These are phyloP conservation scores for Scelioninae gen. 2 DNA, from an alignment of 2,888 invertebrate species.

Conservation along the genomic window DNA sequence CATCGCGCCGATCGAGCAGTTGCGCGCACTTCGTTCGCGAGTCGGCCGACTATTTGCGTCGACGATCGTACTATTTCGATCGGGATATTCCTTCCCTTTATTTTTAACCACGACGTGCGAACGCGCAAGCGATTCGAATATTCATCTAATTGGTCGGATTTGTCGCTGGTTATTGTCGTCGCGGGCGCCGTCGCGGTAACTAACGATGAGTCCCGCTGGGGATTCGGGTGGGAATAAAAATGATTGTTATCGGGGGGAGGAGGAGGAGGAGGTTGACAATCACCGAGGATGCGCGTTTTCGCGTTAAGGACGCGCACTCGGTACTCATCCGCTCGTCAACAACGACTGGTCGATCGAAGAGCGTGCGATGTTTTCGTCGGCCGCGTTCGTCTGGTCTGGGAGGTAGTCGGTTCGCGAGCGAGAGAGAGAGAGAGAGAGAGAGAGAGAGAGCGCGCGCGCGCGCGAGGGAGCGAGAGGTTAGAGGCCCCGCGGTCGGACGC, in stretches of 20 bases:
- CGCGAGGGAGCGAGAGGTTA: slow-evolving; percentile 24
- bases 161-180: no score
- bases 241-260: neutral
- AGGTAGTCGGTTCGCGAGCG: slow-evolving; percentile 16
- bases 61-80: neutral
- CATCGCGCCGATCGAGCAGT: slow-evolving; percentile 76
- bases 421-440: slow-evolving; percentile 11
- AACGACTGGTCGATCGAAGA: slow-evolving; percentile 49
- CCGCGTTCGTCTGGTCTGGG: slow-evolving; percentile 24
- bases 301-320: slow-evolving; percentile 50
- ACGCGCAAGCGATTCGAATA: no score
- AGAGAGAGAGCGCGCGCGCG: slow-evolving; percentile 8
- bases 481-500: slow-evolving; percentile 23
- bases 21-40: no score
- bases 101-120: no score
- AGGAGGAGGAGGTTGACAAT: slow-evolving; percentile 21
- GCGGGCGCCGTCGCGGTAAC: no score
- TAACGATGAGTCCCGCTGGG: no score
- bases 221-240: neutral
- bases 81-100: no score
- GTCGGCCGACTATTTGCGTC: no score
- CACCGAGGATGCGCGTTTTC: slow-evolving; percentile 38
- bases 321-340: slow-evolving; percentile 44
- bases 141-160: no score
- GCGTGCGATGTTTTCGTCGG: slow-evolving; percentile 34